A percentile compares a stretch with the other conserved stretches of the same genome.
phyloP scores from a whole-genome alignment of 1,140 invertebrate genomes.

The Drosophila fuyamai region DNA sequence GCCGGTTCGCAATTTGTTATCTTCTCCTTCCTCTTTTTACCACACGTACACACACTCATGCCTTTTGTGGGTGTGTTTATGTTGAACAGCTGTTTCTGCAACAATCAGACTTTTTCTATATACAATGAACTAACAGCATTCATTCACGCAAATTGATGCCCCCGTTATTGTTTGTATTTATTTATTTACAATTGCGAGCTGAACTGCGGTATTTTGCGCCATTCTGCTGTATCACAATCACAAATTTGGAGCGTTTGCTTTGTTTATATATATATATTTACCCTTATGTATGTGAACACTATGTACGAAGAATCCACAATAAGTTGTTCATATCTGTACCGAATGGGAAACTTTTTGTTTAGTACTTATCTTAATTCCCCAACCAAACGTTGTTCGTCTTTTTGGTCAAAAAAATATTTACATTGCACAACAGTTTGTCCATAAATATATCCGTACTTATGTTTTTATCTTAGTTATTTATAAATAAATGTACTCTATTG shows the following conservation, averaged over 20 bases:
- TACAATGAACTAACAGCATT: slow-evolving; percentile 6
- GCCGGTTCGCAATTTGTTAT: slow-evolving; percentile 52
- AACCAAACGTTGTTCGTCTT: neutral
- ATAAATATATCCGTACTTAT: too few relatives aligned
- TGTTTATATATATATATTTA: neutral
- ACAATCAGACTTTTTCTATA: too few relatives aligned
- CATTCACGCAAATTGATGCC: slow-evolving; percentile 34
- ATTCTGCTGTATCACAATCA: slow-evolving; percentile 24
- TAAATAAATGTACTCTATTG: too few relatives aligned
- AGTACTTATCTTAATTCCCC: slow-evolving; percentile 1
- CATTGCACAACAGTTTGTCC: too few relatives aligned
- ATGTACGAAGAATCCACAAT: neutral
- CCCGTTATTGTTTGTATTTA: slow-evolving; percentile 23
- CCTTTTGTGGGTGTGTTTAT: slow-evolving; percentile 49
- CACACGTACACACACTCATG: slow-evolving; percentile 3
- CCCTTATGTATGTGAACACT: neutral
- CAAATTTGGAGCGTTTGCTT: slow-evolving; percentile 7
- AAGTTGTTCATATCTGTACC: neutral
- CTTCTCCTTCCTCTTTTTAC: slow-evolving; percentile 18
- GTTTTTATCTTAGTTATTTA: too few relatives aligned
- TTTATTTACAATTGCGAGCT: slow-evolving; percentile 30
- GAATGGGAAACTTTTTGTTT: neutral
- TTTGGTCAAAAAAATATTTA: neutral
- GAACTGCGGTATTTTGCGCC: slow-evolving; percentile 22
- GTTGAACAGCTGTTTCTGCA: slow-evolving; percentile 68